Evolutionary conservation across 1,140 invertebrate genomes (phyloP).

Genomic region (Coptotermes formosanus): DNA sequence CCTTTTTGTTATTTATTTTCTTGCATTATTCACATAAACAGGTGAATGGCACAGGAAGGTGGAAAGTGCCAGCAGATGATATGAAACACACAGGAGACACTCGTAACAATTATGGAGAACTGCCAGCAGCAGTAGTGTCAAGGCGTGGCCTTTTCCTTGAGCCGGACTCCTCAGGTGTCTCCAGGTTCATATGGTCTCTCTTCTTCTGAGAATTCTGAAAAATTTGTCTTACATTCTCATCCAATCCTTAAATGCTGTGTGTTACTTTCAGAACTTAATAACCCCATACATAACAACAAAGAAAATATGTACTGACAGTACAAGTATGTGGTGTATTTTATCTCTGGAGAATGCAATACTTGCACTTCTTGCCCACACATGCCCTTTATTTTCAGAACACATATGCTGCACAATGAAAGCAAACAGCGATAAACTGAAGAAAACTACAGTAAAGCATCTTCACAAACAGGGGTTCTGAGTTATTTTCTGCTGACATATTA

Average conservation of each 20-base stretch:
- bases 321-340: neutral
- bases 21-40: neutral
- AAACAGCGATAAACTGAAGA: too few relatives aligned
- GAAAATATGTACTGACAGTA: neutral
- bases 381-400: too few relatives aligned
- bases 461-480: too few relatives aligned
- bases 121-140: conserved; percentile 21
- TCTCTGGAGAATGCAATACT: too few relatives aligned
- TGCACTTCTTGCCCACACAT: too few relatives aligned
- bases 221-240: neutral
- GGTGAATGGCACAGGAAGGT: neutral
- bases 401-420: too few relatives aligned
- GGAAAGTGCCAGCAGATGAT: conserved; percentile 15
- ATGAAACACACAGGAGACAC: conserved; percentile 5
- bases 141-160: conserved; percentile 33
- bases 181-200: conserved; percentile 32
- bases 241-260: too few relatives aligned
- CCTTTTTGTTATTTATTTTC: neutral
- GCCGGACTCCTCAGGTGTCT: conserved; percentile 29
- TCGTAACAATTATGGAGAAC: conserved; percentile 17
- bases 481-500: too few relatives aligned
- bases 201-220: conserved; percentile 34
- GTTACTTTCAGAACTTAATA: too few relatives aligned
- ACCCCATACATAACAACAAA: too few relatives aligned
- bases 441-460: too few relatives aligned